Percentiles rank a stretch among this genome's conserved stretches.
Evolutionary conservation across 92 coral and sea anemone species (phyloP).

Genomic region (Montipora capitata): DNA sequence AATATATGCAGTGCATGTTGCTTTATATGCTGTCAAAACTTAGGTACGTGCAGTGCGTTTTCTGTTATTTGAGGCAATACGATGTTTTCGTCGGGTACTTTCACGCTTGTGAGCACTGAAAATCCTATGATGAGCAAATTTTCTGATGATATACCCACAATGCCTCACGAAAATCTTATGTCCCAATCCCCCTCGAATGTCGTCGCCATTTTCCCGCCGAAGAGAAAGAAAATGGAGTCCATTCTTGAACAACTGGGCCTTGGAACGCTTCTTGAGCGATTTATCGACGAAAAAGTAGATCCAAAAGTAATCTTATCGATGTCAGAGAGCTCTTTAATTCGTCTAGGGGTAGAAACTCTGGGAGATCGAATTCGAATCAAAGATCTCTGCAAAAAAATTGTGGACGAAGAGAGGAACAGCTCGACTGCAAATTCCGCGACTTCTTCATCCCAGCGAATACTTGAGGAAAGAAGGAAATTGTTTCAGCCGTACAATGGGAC

Average conservation of each 20-base stretch:
- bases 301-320: constrained; percentile 43
- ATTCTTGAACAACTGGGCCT: not conserved
- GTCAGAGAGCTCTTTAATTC: constrained; percentile 51
- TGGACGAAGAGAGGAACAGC: not conserved
- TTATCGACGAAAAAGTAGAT: constrained; percentile 29
- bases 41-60: too few species aligned
- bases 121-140: too few species aligned
- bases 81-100: too few species aligned
- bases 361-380: constrained; percentile 53
- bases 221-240: not conserved
- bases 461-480: constrained; percentile 36
- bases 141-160: too few species aligned
- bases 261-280: not conserved
- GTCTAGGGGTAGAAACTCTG: too few species aligned
- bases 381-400: constrained; percentile 28
- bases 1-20: too few species aligned
- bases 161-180: too few species aligned
- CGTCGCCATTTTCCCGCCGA: too few species aligned
- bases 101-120: too few species aligned
- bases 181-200: too few species aligned
- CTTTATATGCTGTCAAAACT: too few species aligned
- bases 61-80: too few species aligned
- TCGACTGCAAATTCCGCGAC: not conserved
- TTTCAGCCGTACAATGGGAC: constrained; percentile 19
- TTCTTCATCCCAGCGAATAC: constrained; percentile 33